Evolutionary conservation across 2,113 vertebrate species (phyloP).

Genomic region (Cisticola juncidis): DNA sequence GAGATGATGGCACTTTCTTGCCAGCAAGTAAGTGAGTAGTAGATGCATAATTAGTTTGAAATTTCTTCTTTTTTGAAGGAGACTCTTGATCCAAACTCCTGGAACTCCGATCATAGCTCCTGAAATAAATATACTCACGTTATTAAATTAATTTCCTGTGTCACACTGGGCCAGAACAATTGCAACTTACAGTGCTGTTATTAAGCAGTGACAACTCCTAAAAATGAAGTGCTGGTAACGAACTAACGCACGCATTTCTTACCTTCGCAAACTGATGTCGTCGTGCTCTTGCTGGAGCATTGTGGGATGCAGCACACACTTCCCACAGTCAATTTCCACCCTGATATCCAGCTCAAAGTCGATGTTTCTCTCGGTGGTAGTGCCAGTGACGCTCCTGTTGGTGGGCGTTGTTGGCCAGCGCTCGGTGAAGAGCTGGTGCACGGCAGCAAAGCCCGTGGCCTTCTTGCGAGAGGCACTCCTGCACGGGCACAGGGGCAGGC

Average conservation of each 20-base stretch:
- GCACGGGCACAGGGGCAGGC: not conserved
- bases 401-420: slow-evolving; percentile 87
- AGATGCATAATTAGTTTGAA: slow-evolving; percentile 88
- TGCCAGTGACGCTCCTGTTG: slow-evolving; percentile 81
- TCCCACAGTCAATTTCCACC: slow-evolving; percentile 97
- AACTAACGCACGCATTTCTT: not conserved
- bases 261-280: slow-evolving; percentile 88
- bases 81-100: slow-evolving; percentile 95
- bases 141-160: not conserved
- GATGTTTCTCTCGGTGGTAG: slow-evolving; percentile 91
- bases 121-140: slow-evolving; percentile 26
- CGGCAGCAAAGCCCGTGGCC: slow-evolving; percentile 87
- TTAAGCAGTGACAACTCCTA: not conserved
- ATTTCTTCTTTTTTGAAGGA: slow-evolving; percentile 95
- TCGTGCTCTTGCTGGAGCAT: slow-evolving; percentile 90
- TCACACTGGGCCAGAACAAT: not conserved
- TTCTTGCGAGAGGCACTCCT: slow-evolving; percentile 86
- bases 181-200: not conserved
- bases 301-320: slow-evolving; percentile 94
- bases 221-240: not conserved
- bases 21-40: slow-evolving; percentile 88
- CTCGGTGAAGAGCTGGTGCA: slow-evolving; percentile 92
- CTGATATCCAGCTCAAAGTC: slow-evolving; percentile 97
- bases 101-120: slow-evolving; percentile 91
- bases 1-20: slow-evolving; percentile 91